A percentile compares a stretch with the other conserved stretches of the same genome.
Conservation (phyloP, 2,888 invertebrate species). For the Brenthis daphne region DNA sequence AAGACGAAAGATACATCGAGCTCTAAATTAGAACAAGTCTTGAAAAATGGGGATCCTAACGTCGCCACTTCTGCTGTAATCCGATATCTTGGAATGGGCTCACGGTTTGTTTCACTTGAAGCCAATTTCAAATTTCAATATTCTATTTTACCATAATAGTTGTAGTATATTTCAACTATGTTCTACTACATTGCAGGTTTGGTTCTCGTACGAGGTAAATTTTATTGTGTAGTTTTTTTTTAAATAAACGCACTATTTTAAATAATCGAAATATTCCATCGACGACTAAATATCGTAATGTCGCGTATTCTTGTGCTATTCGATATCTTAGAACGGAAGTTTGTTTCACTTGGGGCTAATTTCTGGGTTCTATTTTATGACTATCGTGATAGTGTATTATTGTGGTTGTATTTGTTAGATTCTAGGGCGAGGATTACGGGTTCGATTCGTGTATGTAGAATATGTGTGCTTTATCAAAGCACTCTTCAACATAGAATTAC, state of each 20-base stretch:
- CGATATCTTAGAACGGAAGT: too few species aligned
- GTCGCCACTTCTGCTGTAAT: constrained; percentile 38
- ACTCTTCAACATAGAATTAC: too few species aligned
- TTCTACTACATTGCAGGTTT: neutral
- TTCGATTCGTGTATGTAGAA: too few species aligned
- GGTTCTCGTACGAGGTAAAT: neutral
- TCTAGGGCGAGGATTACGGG: too few species aligned
- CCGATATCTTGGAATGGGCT: constrained; percentile 38
- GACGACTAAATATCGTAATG: too few species aligned
- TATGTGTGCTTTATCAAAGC: too few species aligned
- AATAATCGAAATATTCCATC: too few species aligned
- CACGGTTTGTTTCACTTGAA: constrained; percentile 27
- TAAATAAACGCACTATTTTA: neutral
- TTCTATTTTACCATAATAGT: neutral
- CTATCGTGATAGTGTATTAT: too few species aligned
- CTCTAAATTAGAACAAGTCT: constrained; percentile 31
- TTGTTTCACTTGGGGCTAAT: too few species aligned
- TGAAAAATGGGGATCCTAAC: constrained; percentile 35
- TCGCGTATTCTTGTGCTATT: too few species aligned
- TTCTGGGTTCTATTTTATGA: too few species aligned
- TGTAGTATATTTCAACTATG: neutral
- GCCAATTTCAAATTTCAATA: constrained; percentile 8
- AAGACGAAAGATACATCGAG: constrained; percentile 29
- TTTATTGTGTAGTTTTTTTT: neutral
- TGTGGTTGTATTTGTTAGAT: too few species aligned